phyloP scores from a whole-genome alignment of 2,113 vertebrate species.

The Catharus minimus region DNA sequence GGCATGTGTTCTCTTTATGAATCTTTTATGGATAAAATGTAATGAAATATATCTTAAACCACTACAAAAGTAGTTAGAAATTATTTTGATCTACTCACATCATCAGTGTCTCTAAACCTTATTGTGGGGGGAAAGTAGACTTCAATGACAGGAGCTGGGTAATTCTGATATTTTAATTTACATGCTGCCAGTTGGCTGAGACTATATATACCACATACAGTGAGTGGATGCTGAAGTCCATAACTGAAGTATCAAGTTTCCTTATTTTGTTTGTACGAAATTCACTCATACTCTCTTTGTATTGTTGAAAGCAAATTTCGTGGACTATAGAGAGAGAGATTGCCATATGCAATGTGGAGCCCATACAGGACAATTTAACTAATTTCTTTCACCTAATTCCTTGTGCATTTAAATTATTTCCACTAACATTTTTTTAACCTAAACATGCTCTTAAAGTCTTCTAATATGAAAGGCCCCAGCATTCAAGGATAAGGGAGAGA shows the following conservation, averaged over 20 bases:
- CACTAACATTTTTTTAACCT: not conserved
- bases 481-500: not conserved
- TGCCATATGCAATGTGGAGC: not conserved
- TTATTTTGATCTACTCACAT: not conserved
- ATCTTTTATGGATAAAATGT: not conserved
- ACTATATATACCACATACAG: not conserved
- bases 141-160: not conserved
- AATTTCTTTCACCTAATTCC: not conserved
- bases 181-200: constrained; percentile 1
- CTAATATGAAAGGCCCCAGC: not conserved
- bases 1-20: not conserved
- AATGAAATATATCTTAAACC: not conserved
- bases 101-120: not conserved
- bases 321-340: not conserved
- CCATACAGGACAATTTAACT: not conserved
- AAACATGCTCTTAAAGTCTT: not conserved
- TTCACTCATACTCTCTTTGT: not conserved
- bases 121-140: not conserved
- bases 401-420: not conserved
- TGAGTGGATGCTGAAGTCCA: not conserved
- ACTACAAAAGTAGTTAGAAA: constrained; percentile 1
- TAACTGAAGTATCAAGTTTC: not conserved
- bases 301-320: not conserved
- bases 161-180: constrained; percentile 18
- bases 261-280: not conserved